These are phyloP conservation scores for Brachionus koreanus DNA, from an alignment of 1,140 invertebrate genomes.

Conservation along the genomic window DNA sequence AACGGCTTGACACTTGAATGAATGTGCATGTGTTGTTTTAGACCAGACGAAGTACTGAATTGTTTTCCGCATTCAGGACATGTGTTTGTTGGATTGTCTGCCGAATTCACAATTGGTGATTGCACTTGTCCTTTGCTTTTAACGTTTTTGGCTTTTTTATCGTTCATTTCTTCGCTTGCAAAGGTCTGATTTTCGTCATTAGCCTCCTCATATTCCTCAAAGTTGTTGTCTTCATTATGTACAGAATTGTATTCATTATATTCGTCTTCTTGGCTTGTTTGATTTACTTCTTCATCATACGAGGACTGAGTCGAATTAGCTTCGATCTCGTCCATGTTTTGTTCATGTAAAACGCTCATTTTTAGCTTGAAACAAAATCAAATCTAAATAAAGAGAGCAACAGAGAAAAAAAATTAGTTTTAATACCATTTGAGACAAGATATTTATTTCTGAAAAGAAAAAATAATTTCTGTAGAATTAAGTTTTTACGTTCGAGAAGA, in stretches of 20 bases:
- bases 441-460: conserved; percentile 34
- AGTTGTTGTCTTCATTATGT: not conserved
- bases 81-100: conserved; percentile 71
- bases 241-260: not conserved
- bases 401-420: not conserved
- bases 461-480: not conserved
- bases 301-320: not conserved
- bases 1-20: conserved; percentile 98
- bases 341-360: not conserved
- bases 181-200: not conserved
- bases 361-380: not conserved
- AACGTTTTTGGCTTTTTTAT: not conserved
- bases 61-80: conserved; percentile 97
- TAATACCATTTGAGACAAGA: conserved; percentile 6
- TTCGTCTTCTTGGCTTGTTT: not conserved
- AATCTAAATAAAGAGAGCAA: not conserved
- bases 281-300: conserved; percentile 16
- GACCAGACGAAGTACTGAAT: conserved; percentile 89
- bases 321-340: no score
- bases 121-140: no score
- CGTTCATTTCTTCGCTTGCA: not conserved
- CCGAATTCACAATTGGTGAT: no score
- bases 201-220: not conserved
- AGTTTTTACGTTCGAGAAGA: not conserved
- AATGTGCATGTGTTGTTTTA: conserved; percentile 99